Evolutionary conservation across 2,113 vertebrate genomes (phyloP), one percentile per base, ranked within the genome.

Genomic region (Cynopterus brachyotis): DNA sequence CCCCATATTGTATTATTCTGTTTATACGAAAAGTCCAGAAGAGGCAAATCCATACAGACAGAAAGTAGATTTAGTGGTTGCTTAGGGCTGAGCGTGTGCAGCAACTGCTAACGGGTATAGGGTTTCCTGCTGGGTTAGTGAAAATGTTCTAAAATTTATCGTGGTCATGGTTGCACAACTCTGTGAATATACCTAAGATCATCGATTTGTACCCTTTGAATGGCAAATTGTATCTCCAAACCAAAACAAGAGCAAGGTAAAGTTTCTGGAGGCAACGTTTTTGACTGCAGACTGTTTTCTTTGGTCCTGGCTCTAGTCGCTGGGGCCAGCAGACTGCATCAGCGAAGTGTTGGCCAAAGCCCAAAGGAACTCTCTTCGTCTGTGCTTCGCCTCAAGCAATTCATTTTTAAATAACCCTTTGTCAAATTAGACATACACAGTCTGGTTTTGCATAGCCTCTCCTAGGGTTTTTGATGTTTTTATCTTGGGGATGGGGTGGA

Each of bases 381-480:
- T 89, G 80, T 78, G 70, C 90, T 97, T 84, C 90, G 96, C 88
- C 85, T 93, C 78, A 60, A 95, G 95, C 84, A 86, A 95, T 94
- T 98, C 96, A 97, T 97, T 98, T 98, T 97, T 79, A 96, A 98
- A 95, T 82, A 96, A 93, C 78, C 84, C 81, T 96, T 96, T 97
- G 95, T 96, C 93, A 92, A 97, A 96, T 97, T 59, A 96, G 91
- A 94, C 57, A 95, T 73, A 91, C 40, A 62, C 47, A 90, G 90
- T 80, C 91, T 90, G 79, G 88, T 95, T 96, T 96, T 97, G 94
- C 94, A 97, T 97, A 93, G 93, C 91, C 37, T 94, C 86, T 95
- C 97, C 95, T 97, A 97, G 55, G 93, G 97, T 67, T 94, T 95
- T 96, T 88, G 97, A 91, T 97, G 91, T 96, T 97, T 97, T 97